Evolutionary conservation across 2,888 invertebrate genomes (phyloP).

Genomic region (Rotaria macrura): DNA sequence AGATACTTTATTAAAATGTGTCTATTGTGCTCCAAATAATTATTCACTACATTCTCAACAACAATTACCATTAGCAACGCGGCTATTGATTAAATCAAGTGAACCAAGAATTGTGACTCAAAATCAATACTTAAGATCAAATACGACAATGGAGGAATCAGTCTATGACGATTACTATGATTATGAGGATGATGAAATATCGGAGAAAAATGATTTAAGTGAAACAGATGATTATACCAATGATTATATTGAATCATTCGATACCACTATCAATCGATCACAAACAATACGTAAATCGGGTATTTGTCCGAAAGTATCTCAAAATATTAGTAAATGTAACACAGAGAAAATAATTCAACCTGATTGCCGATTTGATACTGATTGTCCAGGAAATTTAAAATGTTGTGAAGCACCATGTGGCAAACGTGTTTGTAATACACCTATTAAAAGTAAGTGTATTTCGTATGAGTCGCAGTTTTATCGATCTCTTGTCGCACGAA

Average conservation of each 20-base stretch:
- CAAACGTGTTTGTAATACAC: neutral
- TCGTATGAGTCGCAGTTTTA: too few species aligned
- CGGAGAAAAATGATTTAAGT: neutral
- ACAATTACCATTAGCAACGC: neutral
- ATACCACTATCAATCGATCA: neutral
- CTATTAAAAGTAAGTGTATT: neutral
- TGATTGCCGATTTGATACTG: conserved; percentile 14
- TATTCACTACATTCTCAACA: neutral
- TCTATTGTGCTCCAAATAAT: neutral
- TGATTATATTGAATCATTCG: neutral
- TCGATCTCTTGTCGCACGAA: too few species aligned
- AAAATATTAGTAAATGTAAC: neutral
- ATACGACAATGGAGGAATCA: neutral
- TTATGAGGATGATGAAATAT: neutral
- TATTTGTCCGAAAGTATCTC: neutral
- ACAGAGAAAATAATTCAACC: neutral
- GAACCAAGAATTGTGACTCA: neutral
- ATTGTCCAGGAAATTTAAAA: neutral
- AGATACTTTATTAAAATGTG: neutral
- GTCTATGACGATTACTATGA: neutral
- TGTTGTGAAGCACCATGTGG: conserved; percentile 2
- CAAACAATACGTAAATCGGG: neutral
- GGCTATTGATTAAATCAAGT: neutral
- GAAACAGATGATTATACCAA: neutral
- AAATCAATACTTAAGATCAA: neutral